These are phyloP conservation scores for Promerops cafer DNA, from an alignment of 2,113 vertebrate genomes.

Conservation along the genomic window DNA sequence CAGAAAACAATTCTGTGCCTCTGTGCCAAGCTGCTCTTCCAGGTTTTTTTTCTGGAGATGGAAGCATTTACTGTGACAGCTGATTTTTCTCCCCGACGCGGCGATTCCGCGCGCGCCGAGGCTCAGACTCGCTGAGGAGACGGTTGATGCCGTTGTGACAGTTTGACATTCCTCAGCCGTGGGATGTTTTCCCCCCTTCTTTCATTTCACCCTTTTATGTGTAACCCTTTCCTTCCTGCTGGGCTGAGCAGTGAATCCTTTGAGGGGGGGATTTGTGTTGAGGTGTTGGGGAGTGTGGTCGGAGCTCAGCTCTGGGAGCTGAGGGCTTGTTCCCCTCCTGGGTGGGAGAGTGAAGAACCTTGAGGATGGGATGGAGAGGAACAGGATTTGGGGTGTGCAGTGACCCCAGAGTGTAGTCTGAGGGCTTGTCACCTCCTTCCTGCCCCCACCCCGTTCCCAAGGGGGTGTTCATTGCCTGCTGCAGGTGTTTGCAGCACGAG, in stretches of 20 bases:
- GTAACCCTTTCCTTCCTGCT: conserved; percentile 17
- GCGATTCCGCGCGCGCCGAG: neutral
- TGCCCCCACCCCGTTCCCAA: neutral
- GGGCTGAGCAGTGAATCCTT: neutral
- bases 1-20: neutral
- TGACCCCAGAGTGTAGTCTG: neutral
- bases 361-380: neutral
- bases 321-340: neutral
- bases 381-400: neutral
- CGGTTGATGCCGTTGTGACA: conserved; percentile 29
- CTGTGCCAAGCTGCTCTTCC: neutral
- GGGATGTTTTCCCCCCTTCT: conserved; percentile 6
- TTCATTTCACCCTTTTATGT: neutral
- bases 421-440: neutral
- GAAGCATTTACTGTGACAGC: conserved; percentile 20
- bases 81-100: neutral
- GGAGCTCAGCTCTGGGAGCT: neutral
- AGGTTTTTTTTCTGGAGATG: neutral
- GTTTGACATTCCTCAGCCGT: neutral
- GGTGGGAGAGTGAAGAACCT: neutral
- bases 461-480: neutral
- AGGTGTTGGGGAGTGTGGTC: neutral
- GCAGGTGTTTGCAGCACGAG: too few species aligned
- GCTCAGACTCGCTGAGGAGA: conserved; percentile 48
- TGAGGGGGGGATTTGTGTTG: neutral